Conservation (phyloP, 2,888 invertebrate species). For the Trachelus stipa region DNA sequence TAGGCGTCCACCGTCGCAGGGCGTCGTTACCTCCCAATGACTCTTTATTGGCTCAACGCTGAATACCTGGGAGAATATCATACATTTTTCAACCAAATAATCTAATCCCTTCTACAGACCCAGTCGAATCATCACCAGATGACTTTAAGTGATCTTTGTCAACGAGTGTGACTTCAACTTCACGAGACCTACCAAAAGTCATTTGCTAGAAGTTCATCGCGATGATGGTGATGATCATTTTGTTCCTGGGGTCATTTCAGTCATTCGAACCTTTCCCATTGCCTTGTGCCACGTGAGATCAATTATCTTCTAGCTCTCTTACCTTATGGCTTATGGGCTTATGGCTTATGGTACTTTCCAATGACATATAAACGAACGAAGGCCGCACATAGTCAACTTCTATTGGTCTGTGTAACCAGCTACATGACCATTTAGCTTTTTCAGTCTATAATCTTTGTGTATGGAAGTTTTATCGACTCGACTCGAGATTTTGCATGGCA, state of each 20-base stretch:
- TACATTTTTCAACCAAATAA: neutral
- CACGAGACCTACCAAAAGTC: neutral
- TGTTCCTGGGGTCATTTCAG: neutral
- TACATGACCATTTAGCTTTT: neutral
- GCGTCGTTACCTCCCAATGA: neutral
- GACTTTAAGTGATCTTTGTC: neutral
- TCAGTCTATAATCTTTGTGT: neutral
- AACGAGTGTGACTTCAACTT: neutral
- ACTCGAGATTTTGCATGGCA: neutral
- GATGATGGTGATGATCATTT: neutral
- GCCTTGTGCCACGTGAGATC: neutral
- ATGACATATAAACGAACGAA: neutral
- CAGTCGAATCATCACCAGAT: neutral
- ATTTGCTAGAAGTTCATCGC: neutral
- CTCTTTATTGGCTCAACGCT: neutral
- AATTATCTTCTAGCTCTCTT: neutral
- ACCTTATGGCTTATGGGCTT: neutral
- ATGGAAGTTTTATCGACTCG: neutral
- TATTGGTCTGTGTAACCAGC: neutral
- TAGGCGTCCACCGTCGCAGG: neutral
- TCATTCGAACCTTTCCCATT: neutral
- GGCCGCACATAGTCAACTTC: neutral
- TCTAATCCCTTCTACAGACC: neutral
- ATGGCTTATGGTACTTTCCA: neutral
- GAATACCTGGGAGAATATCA: neutral